These are phyloP conservation scores for Homarus americanus DNA, from an alignment of 1,140 invertebrate genomes.

Conservation along the genomic window DNA sequence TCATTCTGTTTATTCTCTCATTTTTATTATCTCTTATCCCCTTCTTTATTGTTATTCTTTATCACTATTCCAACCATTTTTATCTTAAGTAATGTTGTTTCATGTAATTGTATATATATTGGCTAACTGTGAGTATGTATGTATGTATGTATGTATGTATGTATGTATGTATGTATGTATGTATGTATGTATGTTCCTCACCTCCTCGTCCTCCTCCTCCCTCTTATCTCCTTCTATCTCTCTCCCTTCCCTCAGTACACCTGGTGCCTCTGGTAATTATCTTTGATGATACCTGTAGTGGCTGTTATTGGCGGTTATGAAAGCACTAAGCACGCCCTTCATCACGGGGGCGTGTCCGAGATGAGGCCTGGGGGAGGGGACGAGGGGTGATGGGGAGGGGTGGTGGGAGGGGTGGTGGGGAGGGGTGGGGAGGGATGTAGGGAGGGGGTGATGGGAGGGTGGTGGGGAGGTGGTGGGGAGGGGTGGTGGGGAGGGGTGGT, in stretches of 20 bases:
- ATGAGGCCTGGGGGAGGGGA: no score
- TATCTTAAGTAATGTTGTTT: no score
- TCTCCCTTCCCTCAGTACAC: not conserved
- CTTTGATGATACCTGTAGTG: not conserved
- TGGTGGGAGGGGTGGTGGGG: not conserved
- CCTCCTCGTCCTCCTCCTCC: not conserved
- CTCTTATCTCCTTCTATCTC: not conserved
- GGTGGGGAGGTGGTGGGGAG: not conserved
- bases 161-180: no score
- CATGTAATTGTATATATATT: no score
- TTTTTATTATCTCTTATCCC: no score
- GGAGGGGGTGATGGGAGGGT: not conserved
- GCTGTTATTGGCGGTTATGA: not conserved
- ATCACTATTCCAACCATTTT: no score
- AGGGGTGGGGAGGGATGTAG: no score
- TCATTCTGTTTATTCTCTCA: no score
- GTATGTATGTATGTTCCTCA: not conserved
- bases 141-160: no score
- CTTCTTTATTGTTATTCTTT: no score
- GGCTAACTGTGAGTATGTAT: no score
- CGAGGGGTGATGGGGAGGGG: no score
- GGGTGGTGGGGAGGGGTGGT: not conserved
- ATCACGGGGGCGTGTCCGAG: not conserved
- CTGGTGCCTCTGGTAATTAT: not conserved
- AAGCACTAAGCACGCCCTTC: not conserved